Conservation (phyloP, 1,140 invertebrate genomes). For the Zaprionus gabonicus region DNA sequence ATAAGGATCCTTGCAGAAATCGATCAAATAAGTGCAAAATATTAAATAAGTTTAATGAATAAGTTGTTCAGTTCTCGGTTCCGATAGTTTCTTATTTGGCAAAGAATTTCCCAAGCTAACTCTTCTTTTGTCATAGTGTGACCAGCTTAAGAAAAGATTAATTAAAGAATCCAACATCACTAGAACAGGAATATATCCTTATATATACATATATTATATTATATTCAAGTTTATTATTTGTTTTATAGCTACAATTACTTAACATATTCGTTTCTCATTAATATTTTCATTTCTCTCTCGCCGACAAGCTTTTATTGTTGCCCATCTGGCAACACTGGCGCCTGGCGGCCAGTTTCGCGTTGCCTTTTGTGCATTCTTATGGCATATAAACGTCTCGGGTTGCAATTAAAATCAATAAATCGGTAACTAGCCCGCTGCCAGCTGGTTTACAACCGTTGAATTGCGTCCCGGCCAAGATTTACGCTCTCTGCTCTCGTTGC, state of each 20-base stretch:
- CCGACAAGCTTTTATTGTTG: background rate
- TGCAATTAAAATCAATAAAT: conserved; percentile 83
- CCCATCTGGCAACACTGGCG: background rate
- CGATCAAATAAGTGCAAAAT: rapidly evolving
- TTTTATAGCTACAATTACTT: background rate
- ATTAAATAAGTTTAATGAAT: no score
- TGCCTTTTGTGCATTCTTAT: conserved; percentile 72
- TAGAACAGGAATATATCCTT: no score
- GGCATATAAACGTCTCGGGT: conserved; percentile 78
- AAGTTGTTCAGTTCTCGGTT: no score
- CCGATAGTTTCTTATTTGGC: no score
- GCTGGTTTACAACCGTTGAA: conserved; percentile 76
- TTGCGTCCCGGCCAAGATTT: conserved; percentile 43
- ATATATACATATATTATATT: no score
- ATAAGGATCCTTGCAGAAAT: no score
- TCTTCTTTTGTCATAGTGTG: no score
- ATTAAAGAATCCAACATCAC: no score
- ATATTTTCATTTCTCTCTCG: background rate
- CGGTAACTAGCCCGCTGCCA: conserved; percentile 80
- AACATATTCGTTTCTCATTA: background rate
- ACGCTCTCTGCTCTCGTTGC: conserved; percentile 14
- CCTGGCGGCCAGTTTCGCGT: conserved; percentile 41
- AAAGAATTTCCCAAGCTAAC: no score
- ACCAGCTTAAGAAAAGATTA: no score
- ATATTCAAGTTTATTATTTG: background rate